Conservation (phyloP, 2,113 vertebrate genomes). For the Paradisaea rubra region DNA sequence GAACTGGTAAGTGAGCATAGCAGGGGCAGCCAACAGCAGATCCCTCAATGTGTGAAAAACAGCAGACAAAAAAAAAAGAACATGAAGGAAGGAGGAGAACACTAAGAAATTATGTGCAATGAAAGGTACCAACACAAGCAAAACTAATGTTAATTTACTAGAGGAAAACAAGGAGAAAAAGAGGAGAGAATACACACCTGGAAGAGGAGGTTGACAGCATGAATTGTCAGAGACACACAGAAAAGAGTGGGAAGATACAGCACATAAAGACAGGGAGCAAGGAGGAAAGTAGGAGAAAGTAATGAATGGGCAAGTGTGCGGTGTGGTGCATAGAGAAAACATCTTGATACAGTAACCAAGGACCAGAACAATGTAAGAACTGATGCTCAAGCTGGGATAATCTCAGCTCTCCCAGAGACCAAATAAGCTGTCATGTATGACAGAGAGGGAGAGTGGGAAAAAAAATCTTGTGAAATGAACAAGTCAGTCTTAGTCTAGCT, state of each 20-base stretch:
- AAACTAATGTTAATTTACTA: not conserved
- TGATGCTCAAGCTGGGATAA: not conserved
- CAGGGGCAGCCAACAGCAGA: not conserved
- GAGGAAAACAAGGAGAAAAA: not conserved
- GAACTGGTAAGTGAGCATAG: not conserved
- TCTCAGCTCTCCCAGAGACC: not conserved
- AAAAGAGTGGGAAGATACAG: not conserved
- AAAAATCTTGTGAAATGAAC: not conserved
- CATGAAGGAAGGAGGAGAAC: not conserved
- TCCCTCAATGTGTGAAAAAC: not conserved
- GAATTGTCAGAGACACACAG: not conserved
- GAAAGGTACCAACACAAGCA: not conserved
- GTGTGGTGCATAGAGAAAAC: not conserved
- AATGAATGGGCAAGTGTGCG: not conserved
- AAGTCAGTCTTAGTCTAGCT: not conserved
- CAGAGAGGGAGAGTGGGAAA: not conserved
- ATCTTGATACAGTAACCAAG: not conserved
- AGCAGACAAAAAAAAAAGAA: not conserved
- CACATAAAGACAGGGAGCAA: not conserved
- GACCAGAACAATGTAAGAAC: not conserved
- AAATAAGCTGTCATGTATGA: not conserved
- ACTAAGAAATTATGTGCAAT: not conserved
- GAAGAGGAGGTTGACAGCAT: not conserved
- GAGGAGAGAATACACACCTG: not conserved
- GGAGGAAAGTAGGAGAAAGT: not conserved